Conservation (phyloP, 2,113 vertebrate genomes). For the Cairina moschata region DNA sequence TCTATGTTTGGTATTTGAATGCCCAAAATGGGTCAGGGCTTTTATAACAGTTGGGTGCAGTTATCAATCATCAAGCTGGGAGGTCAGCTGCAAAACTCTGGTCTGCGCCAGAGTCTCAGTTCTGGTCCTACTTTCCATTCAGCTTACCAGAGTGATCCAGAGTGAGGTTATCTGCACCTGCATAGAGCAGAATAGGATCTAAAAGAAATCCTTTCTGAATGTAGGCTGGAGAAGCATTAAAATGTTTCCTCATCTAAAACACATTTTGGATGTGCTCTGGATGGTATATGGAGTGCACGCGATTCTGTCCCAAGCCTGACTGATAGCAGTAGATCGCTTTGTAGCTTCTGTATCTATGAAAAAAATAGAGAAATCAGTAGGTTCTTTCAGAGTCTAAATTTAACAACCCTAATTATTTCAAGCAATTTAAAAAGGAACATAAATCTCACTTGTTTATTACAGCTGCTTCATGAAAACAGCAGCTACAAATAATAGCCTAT, state of each 20-base stretch:
- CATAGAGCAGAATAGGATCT: background rate
- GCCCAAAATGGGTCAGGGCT: background rate
- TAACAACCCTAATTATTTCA: background rate
- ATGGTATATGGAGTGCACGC: background rate
- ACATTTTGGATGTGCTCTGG: background rate
- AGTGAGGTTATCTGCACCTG: background rate
- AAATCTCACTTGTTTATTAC: slow-evolving; percentile 41
- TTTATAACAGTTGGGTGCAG: background rate
- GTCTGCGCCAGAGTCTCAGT: background rate
- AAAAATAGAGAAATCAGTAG: background rate
- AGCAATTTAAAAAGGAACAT: background rate
- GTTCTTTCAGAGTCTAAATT: slow-evolving; percentile 36
- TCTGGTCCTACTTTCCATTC: background rate
- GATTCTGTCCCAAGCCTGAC: background rate
- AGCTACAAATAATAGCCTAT: slow-evolving; percentile 27
- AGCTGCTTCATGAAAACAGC: slow-evolving; percentile 31
- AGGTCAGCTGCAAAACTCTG: background rate
- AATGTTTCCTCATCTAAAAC: background rate
- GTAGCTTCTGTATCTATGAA: slow-evolving; percentile 9
- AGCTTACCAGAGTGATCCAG: background rate
- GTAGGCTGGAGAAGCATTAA: background rate
- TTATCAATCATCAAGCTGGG: background rate
- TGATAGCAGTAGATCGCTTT: background rate
- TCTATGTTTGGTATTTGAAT: background rate
- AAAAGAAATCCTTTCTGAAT: background rate